phyloP scores from a whole-genome alignment of 1,140 invertebrate genomes.

The Neodiprion pinetum region DNA sequence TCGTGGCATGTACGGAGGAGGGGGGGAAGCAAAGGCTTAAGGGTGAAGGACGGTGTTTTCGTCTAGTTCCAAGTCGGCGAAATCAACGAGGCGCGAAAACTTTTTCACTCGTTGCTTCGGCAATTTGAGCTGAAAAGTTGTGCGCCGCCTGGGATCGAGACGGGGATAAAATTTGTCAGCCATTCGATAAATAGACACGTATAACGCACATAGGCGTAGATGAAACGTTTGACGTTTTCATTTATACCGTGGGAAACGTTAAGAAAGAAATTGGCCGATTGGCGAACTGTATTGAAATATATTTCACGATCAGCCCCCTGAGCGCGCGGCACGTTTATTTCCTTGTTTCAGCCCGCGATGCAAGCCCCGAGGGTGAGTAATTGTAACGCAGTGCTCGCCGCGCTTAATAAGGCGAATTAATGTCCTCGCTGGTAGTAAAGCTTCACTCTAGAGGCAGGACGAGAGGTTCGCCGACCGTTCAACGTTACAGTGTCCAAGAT shows the following conservation, averaged over 20 bases:
- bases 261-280: background rate
- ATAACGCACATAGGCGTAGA: background rate
- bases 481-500: no score
- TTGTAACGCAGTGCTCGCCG: background rate
- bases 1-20: conserved; percentile 25
- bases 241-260: no score
- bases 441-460: conserved; percentile 21
- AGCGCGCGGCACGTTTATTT: background rate
- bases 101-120: no score
- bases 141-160: background rate
- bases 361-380: background rate
- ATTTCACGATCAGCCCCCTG: background rate
- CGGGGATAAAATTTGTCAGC: background rate
- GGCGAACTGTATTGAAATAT: background rate
- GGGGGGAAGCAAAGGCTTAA: background rate
- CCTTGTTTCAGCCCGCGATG: background rate
- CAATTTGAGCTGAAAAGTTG: no score
- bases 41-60: background rate
- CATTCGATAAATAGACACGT: background rate
- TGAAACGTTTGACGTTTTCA: no score
- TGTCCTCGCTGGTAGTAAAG: background rate
- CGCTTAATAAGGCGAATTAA: background rate
- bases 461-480: background rate
- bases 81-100: background rate
- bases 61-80: background rate